Evolutionary conservation across 1,140 invertebrate species (phyloP).

Genomic region (Ceratosolen fusciceps): DNA sequence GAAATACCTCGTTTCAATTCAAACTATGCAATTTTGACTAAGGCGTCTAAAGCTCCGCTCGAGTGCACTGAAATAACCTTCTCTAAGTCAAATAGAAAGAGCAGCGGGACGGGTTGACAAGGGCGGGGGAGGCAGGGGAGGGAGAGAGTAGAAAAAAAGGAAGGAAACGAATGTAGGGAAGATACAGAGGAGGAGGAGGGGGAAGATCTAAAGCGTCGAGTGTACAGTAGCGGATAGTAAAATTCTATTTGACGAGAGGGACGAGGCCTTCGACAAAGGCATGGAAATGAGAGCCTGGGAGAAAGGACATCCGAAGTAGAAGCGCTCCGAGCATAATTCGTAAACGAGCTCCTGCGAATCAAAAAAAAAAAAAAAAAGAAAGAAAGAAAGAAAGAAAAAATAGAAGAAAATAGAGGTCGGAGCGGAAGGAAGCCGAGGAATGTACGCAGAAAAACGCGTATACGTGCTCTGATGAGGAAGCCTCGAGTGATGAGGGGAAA

Average conservation of each 20-base stretch:
- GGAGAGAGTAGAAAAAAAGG: background rate
- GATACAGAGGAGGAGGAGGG: too few species aligned
- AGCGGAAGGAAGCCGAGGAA: background rate
- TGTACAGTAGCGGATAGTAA: constrained; percentile 3
- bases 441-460: background rate
- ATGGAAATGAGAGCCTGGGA: constrained; percentile 45
- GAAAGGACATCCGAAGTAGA: background rate
- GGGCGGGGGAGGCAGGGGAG: background rate
- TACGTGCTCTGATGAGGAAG: background rate
- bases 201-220: background rate
- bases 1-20: background rate
- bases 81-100: background rate
- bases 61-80: constrained; percentile 11
- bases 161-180: background rate
- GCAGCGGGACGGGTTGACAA: background rate
- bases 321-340: constrained; percentile 39
- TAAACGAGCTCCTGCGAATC: constrained; percentile 39
- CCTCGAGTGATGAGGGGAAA: background rate
- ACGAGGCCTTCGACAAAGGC: constrained; percentile 38
- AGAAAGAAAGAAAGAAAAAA: background rate
- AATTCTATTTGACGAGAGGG: constrained; percentile 47
- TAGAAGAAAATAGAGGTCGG: background rate
- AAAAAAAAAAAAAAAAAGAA: constrained; percentile 9
- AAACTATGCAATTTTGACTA: constrained; percentile 6
- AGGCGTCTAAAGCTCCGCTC: constrained; percentile 8